These are phyloP conservation scores for Berghia stephanieae DNA, from an alignment of 1,140 invertebrate genomes.

Conservation along the genomic window DNA sequence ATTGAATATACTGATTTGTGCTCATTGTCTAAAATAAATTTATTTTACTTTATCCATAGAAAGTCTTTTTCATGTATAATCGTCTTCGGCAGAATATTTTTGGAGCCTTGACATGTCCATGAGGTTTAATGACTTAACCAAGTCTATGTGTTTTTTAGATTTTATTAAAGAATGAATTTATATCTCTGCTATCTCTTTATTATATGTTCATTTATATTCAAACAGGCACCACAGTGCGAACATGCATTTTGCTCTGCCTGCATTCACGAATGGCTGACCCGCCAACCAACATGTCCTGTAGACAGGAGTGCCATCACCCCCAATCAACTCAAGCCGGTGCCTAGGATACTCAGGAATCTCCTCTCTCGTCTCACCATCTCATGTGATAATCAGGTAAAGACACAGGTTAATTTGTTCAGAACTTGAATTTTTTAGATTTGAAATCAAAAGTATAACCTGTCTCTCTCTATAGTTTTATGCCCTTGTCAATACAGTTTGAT, in stretches of 20 bases:
- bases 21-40: background rate
- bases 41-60: background rate
- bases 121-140: background rate
- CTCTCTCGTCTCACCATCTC: slow-evolving; percentile 85
- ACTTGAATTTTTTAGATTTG: no score
- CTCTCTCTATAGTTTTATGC: no score
- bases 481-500: no score
- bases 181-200: background rate
- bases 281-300: slow-evolving; percentile 92
- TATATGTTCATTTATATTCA: slow-evolving; percentile 10
- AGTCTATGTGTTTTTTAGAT: background rate
- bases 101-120: background rate
- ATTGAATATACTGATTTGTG: background rate
- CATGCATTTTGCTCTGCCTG: slow-evolving; percentile 94
- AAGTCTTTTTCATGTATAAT: no score
- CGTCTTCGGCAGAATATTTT: no score
- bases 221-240: slow-evolving; percentile 91
- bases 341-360: slow-evolving; percentile 90
- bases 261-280: slow-evolving; percentile 92
- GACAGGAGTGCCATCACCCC: slow-evolving; percentile 88
- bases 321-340: slow-evolving; percentile 87
- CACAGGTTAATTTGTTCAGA: no score
- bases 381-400: slow-evolving; percentile 82
- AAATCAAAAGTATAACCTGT: no score
- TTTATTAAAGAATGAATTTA: background rate